Evolutionary conservation across 1,140 invertebrate species (phyloP).

Genomic region (Drosophila tropicalis): DNA sequence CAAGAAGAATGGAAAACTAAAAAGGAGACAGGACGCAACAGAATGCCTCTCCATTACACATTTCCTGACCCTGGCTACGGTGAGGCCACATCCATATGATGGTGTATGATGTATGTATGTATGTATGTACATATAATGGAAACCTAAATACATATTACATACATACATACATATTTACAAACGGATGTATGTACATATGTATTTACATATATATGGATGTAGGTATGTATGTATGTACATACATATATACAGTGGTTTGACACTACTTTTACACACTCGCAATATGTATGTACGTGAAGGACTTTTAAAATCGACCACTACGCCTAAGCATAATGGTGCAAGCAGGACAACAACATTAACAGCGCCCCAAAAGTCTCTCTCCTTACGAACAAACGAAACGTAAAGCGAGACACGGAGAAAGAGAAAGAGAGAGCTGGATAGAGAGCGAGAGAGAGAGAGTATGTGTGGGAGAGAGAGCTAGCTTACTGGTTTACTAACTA

Average conservation of each 20-base stretch:
- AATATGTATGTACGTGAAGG: constrained; percentile 57
- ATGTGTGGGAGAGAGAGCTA: constrained; percentile 18
- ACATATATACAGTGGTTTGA: constrained; percentile 44
- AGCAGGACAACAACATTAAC: constrained; percentile 65
- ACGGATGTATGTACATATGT: constrained; percentile 26
- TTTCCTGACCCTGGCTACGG: constrained; percentile 71
- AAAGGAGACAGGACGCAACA: constrained; percentile 41
- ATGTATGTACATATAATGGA: constrained; percentile 12
- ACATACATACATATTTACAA: constrained; percentile 18
- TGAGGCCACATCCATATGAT: constrained; percentile 18
- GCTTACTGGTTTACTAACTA: constrained; percentile 37
- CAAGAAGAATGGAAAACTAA: neutral
- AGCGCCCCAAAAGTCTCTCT: constrained; percentile 39
- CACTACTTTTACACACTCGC: constrained; percentile 70
- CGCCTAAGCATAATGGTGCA: constrained; percentile 34
- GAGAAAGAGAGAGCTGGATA: constrained; percentile 16
- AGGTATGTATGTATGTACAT: constrained; percentile 32
- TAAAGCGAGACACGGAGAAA: neutral
- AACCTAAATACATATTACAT: constrained; percentile 14
- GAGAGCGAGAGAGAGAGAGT: constrained; percentile 11
- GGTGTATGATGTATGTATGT: constrained; percentile 8
- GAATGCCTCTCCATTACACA: constrained; percentile 63
- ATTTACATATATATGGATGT: constrained; percentile 17
- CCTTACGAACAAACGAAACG: neutral
- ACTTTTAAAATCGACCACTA: constrained; percentile 73